These are phyloP conservation scores for Drosophila persimilis DNA, from an alignment of 1,140 invertebrate species.

Conservation along the genomic window DNA sequence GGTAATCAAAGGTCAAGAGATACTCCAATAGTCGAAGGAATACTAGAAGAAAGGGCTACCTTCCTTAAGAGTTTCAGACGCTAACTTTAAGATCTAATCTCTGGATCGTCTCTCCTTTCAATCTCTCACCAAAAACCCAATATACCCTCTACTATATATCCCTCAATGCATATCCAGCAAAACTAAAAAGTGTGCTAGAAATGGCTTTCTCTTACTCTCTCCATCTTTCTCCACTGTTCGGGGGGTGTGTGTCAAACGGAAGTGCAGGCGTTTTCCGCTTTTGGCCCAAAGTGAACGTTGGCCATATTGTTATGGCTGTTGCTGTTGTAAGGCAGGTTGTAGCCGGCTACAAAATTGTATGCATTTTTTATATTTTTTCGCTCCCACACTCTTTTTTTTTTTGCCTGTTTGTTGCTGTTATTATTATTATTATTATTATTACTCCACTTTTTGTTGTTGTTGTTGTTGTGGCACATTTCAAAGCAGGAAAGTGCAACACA, in stretches of 20 bases:
- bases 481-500: constrained; percentile 72
- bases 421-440: constrained; percentile 27
- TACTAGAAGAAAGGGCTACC: too few species aligned
- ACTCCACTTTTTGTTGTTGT: constrained; percentile 8
- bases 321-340: constrained; percentile 53
- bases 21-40: too few species aligned
- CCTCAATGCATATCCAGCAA: background rate
- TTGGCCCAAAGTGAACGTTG: constrained; percentile 57
- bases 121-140: too few species aligned
- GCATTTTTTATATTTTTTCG: constrained; percentile 68
- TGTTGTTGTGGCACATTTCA: constrained; percentile 56
- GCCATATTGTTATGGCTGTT: constrained; percentile 54
- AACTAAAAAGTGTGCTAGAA: constrained; percentile 35
- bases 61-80: too few species aligned
- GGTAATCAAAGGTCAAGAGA: too few species aligned
- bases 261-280: constrained; percentile 77
- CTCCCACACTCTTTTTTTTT: constrained; percentile 5
- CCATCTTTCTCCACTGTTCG: background rate
- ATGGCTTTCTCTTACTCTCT: constrained; percentile 25
- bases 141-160: background rate
- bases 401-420: constrained; percentile 27
- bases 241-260: constrained; percentile 56
- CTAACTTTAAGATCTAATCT: too few species aligned
- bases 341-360: constrained; percentile 68
- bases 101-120: too few species aligned